Evolutionary conservation across 2,113 vertebrate genomes (phyloP), one percentile per base, ranked within the genome.

Genomic region (Caracal caracal): DNA sequence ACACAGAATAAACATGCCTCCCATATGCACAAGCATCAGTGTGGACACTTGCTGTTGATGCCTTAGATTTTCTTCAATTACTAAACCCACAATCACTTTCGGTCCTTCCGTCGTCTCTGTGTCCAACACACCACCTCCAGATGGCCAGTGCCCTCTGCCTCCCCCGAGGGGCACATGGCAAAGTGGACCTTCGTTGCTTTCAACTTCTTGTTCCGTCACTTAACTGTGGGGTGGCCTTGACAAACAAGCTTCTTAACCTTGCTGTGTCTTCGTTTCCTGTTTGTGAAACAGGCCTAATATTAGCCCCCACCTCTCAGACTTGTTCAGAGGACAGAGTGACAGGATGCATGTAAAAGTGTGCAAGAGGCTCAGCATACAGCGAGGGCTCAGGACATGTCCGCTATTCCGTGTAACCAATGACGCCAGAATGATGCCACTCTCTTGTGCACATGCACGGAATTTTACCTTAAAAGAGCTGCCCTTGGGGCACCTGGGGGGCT

Each of bases 141-240:
- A 28, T 24, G 66, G 22, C 71, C 40, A 7, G 56, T 0, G 20
- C 2, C n/a, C n/a, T 11, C 33, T 8, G 4, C 24, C 33, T 13
- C 20, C 3, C 1, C 9, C 7, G 37, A 79, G 37, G 16, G 11
- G 17, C 2, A 0, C 33, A 1, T 0, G 40, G 51, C 61, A 16
- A 63, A 13, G 35, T 2, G 0, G n/a, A 4, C 28, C 71, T 3
- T 24, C 19, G 20, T 28, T 24, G 16, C 28, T 26, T 71, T 76
- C 43, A 28, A 20, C 11, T 26, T 20, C 10, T 5, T 5, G 43
- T 12, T n/a, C 35, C 3, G 2, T 3, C 5, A 1, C 22, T 30
- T 3, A 5, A 53, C 3, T 7, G 71, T 1, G 16, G 33, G 2
- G 7, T n/a, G 82, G 78, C 78, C 65, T 33, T 20, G 40, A 10